A percentile compares a stretch with the other conserved stretches of the same genome.
phyloP scores from a whole-genome alignment of 1,140 invertebrate genomes.

The Leptonema lineaticorne region DNA sequence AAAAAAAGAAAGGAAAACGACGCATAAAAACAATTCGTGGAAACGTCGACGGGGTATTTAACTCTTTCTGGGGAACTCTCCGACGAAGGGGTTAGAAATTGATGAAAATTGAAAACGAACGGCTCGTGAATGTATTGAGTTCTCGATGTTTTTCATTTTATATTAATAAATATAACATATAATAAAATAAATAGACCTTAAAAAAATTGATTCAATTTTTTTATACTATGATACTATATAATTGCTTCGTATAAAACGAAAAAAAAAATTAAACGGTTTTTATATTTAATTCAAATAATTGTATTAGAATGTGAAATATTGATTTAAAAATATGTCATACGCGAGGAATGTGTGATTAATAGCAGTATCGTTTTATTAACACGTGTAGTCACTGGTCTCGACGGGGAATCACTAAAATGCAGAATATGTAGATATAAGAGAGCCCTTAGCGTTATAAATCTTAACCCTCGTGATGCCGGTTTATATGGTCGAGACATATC shows the following conservation, averaged over 20 bases:
- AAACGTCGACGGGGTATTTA: slow-evolving; percentile 23
- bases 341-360: background rate
- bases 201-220: background rate
- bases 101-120: slow-evolving; percentile 8
- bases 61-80: slow-evolving; percentile 23
- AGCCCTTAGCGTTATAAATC: slow-evolving; percentile 35
- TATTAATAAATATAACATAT: no score
- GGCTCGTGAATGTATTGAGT: no score
- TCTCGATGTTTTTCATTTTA: no score
- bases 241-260: background rate
- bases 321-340: background rate
- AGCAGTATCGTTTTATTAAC: background rate
- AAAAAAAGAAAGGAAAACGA: slow-evolving; percentile 28
- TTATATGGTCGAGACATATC: slow-evolving; percentile 34
- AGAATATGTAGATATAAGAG: slow-evolving; percentile 32
- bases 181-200: background rate
- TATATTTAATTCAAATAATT: no score
- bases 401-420: slow-evolving; percentile 31
- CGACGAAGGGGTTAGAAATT: background rate
- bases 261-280: no score
- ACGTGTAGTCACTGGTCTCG: background rate
- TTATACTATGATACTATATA: background rate
- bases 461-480: slow-evolving; percentile 15
- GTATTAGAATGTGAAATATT: background rate
- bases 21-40: slow-evolving; percentile 39